Base-by-base conservation (phyloP, 2,113 vertebrate genomes). In the Myrmophylax atrothorax region DNA sequence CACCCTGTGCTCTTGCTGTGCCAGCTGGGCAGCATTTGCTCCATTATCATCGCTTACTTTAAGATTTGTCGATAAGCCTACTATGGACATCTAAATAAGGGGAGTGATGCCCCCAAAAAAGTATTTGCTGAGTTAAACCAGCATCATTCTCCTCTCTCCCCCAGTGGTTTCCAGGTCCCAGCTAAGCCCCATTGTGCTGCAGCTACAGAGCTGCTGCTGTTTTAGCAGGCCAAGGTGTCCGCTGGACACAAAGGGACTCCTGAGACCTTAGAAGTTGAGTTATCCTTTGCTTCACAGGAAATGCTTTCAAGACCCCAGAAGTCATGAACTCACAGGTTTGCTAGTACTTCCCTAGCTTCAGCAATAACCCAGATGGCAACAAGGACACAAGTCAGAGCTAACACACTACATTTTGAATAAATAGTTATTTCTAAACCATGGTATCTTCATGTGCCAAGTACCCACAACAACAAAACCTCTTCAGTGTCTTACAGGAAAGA, bases 401-500 rank as follows among this genome's bases (percentile, higher is more conserved):
- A 62, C 12, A 40, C 0, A 0, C 44, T 44, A 6, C 12, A 26
- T 50, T 90, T 55, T 29, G 12, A 40, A 59, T n/a, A 88, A 75
- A 72, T 49, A 70, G 47, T 3, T 67, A 59, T 64, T 93, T 58
- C 44, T 72, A 86, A 86, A 24, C 62, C 6, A 1, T 12, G 10
- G 24, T 87, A 79, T 87, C 80, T 89, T 82, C 49, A 55, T 31
- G 44, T 33, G 20, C 83, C 75, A 93, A 93, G 42, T 46, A 75
- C 25, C 9, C 4, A 2, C 68, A 87, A 38, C 44, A 89, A 64
- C 22, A 72, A 88, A 96, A 92, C 46, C 12, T 85, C 75, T n/a
- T 29, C 33, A 62, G 42, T 58, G 77, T 73, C 94, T 94, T 76
- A 53, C 24, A 92, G 82, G 82, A 91, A 95, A 73, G 82, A 82